Percentiles rank a stretch among this genome's conserved stretches.
Conservation (phyloP, 1,140 invertebrate genomes). For the Cyrtorhinus lividipennis region DNA sequence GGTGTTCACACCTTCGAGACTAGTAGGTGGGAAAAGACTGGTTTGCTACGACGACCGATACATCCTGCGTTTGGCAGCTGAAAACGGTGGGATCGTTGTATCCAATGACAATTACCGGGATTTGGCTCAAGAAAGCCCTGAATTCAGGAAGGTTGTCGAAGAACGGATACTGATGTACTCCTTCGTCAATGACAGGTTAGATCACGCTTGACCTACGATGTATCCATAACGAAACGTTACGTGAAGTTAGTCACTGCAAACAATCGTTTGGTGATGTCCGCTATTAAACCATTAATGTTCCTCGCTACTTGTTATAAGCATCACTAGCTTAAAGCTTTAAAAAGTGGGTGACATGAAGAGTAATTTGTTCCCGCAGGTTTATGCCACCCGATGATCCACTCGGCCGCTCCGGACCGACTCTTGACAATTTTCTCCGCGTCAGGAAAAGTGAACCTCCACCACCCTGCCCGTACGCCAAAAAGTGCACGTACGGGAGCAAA, state of each 20-base stretch:
- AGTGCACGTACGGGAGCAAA: conserved; percentile 97
- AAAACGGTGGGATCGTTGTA: conserved; percentile 86
- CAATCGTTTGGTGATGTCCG: too few species aligned
- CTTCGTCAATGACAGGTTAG: conserved; percentile 84
- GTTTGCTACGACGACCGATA: conserved; percentile 95
- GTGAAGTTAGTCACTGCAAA: too few species aligned
- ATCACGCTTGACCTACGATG: too few species aligned
- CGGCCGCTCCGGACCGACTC: conserved; percentile 76
- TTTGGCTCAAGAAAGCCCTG: conserved; percentile 68
- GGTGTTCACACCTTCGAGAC: conserved; percentile 86
- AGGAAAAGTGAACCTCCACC: conserved; percentile 44
- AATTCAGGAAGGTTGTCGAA: conserved; percentile 77
- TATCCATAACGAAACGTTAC: too few species aligned
- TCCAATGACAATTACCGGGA: conserved; percentile 96
- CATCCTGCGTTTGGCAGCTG: conserved; percentile 67
- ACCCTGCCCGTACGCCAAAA: conserved; percentile 89
- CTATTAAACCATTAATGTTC: too few species aligned
- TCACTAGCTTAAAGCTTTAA: too few species aligned
- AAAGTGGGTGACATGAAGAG: too few species aligned
- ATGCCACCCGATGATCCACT: conserved; percentile 96
- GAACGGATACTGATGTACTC: conserved; percentile 89
- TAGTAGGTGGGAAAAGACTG: conserved; percentile 74
- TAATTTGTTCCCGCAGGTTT: conserved; percentile 48
- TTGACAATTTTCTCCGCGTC: conserved; percentile 73
- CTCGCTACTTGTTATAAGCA: too few species aligned